Evolutionary conservation across 2,797 vertebrate species (phyloP).

Genomic region (Antennarius maculatus): DNA sequence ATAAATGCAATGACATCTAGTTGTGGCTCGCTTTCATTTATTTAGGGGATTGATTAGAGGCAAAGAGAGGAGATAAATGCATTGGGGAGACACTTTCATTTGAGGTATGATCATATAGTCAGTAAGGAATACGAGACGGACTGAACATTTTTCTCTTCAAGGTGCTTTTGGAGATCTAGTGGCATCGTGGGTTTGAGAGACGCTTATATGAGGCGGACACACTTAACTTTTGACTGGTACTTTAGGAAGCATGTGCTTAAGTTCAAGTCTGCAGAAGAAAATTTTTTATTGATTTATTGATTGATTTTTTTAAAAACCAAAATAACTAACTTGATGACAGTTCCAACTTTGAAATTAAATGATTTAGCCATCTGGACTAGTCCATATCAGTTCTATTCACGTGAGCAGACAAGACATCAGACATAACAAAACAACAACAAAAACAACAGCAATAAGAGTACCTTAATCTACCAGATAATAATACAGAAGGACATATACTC

Average conservation of each 20-base stretch:
- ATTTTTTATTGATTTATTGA: background rate
- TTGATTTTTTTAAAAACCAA: background rate
- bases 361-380: slow-evolving; percentile 7
- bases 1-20: slow-evolving; percentile 78
- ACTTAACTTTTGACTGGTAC: slow-evolving; percentile 1
- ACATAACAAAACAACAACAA: slow-evolving; percentile 54
- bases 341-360: slow-evolving; percentile 5
- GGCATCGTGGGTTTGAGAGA: slow-evolving; percentile 32
- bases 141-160: slow-evolving; percentile 68
- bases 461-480: slow-evolving; percentile 50
- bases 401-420: slow-evolving; percentile 36
- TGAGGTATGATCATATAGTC: slow-evolving; percentile 75
- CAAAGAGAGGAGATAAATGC: slow-evolving; percentile 73
- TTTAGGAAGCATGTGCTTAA: background rate
- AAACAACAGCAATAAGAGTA: slow-evolving; percentile 41
- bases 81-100: slow-evolving; percentile 71
- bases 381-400: slow-evolving; percentile 60
- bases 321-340: slow-evolving; percentile 5
- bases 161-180: slow-evolving; percentile 53
- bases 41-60: slow-evolving; percentile 81
- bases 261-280: slow-evolving; percentile 14
- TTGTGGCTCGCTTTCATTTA: slow-evolving; percentile 75
- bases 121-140: slow-evolving; percentile 66
- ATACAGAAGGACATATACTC: slow-evolving; percentile 23
- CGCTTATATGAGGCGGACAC: slow-evolving; percentile 23